Conservation (phyloP, 1,140 invertebrate genomes). For the Penaeus chinensis region DNA sequence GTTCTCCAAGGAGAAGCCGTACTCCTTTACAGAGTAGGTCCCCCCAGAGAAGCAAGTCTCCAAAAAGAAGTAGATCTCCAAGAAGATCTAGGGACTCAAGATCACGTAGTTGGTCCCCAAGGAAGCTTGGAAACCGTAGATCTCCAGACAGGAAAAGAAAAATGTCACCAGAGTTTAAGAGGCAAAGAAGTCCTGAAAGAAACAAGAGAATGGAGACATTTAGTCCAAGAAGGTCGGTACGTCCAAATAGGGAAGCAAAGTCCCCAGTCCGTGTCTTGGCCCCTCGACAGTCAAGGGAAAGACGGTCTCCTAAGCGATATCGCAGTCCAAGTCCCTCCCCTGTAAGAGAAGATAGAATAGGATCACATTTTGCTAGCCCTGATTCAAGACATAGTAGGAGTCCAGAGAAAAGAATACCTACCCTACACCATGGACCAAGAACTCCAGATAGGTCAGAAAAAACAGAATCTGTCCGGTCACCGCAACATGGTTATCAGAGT, state of each 20-base stretch:
- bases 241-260: background rate
- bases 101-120: slow-evolving; percentile 43
- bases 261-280: slow-evolving; percentile 1
- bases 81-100: slow-evolving; percentile 38
- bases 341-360: slow-evolving; percentile 8
- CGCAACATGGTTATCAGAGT: slow-evolving; percentile 1
- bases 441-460: slow-evolving; percentile 35
- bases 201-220: background rate
- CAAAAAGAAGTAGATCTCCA: slow-evolving; percentile 38
- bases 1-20: background rate
- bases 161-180: slow-evolving; percentile 33
- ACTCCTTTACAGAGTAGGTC: background rate
- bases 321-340: slow-evolving; percentile 22
- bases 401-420: slow-evolving; percentile 12
- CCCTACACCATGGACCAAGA: slow-evolving; percentile 27
- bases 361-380: slow-evolving; percentile 13
- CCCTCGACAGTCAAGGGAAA: slow-evolving; percentile 3
- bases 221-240: slow-evolving; percentile 5
- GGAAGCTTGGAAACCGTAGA: slow-evolving; percentile 14
- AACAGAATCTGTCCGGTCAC: background rate
- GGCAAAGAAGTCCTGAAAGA: slow-evolving; percentile 35
- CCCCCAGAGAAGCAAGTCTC: slow-evolving; percentile 8
- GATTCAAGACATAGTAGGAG: slow-evolving; percentile 18
- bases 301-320: slow-evolving; percentile 24
- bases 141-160: slow-evolving; percentile 34